phyloP scores from a whole-genome alignment of 2,888 invertebrate genomes.

The Melangyna quadrimaculata region DNA sequence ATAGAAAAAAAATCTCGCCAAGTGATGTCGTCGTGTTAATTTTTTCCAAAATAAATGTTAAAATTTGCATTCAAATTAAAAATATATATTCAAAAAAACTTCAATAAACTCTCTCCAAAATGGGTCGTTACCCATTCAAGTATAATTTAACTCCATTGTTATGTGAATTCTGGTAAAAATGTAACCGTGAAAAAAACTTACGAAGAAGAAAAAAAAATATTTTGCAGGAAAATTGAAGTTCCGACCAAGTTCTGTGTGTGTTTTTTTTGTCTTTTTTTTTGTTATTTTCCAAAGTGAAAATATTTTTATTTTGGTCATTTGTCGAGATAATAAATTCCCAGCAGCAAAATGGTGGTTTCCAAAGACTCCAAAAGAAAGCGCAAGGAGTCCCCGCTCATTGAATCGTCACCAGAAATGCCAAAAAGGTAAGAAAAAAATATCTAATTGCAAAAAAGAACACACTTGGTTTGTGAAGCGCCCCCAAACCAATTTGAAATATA shows the following conservation, averaged over 20 bases:
- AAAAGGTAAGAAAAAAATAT: constrained; percentile 78
- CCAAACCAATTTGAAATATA: constrained; percentile 39
- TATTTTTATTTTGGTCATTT: constrained; percentile 64
- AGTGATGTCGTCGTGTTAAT: constrained; percentile 72
- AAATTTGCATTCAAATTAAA: constrained; percentile 52
- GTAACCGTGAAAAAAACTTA: constrained; percentile 76
- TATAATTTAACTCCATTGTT: not conserved
- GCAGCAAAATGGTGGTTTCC: constrained; percentile 80
- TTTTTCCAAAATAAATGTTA: constrained; percentile 66
- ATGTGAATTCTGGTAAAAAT: constrained; percentile 72
- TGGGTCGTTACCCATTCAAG: not conserved
- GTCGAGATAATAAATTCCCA: constrained; percentile 33
- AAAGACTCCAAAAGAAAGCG: constrained; percentile 80
- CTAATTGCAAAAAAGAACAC: constrained; percentile 31
- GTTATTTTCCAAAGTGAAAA: constrained; percentile 59
- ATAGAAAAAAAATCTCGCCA: constrained; percentile 71
- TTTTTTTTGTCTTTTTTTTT: constrained; percentile 44
- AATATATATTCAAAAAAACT: constrained; percentile 21
- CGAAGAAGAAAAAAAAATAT: constrained; percentile 39
- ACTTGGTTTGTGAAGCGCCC: constrained; percentile 43
- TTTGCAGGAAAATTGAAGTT: constrained; percentile 59
- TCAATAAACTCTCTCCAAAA: constrained; percentile 32
- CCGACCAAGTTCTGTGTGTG: constrained; percentile 24
- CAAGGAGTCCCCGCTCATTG: constrained; percentile 79
- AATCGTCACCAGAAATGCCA: constrained; percentile 81